Evolutionary conservation across 2,888 invertebrate genomes (phyloP).

Genomic region (Parnassius glacialis): DNA sequence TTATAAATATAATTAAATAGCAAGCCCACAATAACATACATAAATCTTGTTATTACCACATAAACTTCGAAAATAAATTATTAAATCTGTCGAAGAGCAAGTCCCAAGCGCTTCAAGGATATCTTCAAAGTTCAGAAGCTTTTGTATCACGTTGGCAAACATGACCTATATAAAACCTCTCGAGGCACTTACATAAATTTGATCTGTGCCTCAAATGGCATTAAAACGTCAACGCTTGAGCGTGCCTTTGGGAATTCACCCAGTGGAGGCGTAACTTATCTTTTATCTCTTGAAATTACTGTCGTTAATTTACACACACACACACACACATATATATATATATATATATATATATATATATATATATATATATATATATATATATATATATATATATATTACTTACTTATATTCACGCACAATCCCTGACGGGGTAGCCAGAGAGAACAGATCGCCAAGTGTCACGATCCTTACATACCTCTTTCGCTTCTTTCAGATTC

Average conservation of each 20-base stretch:
- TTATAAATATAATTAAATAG: too few relatives aligned
- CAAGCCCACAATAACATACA: background rate
- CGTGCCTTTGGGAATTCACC: conserved; percentile 30
- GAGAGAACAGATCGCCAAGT: too few relatives aligned
- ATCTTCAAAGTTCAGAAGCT: conserved; percentile 21
- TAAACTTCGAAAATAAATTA: conserved; percentile 5
- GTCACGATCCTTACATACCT: too few relatives aligned
- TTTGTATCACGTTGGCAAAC: conserved; percentile 19
- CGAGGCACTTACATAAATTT: conserved; percentile 51
- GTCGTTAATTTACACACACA: background rate
- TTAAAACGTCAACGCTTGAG: conserved; percentile 47
- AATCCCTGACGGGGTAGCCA: too few relatives aligned
- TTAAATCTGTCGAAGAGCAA: background rate
- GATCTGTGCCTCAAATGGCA: conserved; percentile 44
- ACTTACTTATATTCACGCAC: too few relatives aligned
- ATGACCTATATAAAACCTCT: conserved; percentile 36
- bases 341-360: too few relatives aligned
- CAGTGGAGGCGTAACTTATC: conserved; percentile 4
- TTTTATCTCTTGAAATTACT: background rate
- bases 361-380: too few relatives aligned
- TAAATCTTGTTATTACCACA: background rate
- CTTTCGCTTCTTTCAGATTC: too few relatives aligned
- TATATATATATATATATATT: too few relatives aligned
- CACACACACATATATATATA: too few relatives aligned
- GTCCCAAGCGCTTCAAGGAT: conserved; percentile 7